Evolutionary conservation across 2,797 vertebrate genomes (phyloP), one percentile per base, ranked within the genome.

Genomic region (Pangasius sanitwongsei): DNA sequence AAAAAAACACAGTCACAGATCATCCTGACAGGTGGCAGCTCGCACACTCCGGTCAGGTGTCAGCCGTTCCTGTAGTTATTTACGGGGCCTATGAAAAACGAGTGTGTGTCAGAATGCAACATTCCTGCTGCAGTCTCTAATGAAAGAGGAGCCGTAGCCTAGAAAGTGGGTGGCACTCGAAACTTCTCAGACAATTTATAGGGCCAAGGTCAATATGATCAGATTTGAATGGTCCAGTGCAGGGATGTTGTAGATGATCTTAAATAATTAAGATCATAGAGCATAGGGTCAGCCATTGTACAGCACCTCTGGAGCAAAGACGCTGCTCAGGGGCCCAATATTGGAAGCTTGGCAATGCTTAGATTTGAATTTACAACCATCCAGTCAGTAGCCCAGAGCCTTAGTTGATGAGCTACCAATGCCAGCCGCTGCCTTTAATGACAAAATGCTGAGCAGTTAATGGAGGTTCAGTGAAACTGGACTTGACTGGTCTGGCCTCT

Each of bases 101-200:
- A 85, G 86, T 69, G 69, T 6, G n/a, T 81, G 74, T 44, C 83
- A 86, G 83, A 81, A 90, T 59, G 87, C 23, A 75, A 93, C 86
- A 93, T 93, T 92, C 88, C 90, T 70, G 77, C 53, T 81, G 41
- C 41, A 87, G 57, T 57, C 57, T 89, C 91, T 92, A 93, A 93
- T 92, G 90, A 91, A 91, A 83, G 63, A 63, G 55, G 85, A 61
- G 87, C 85, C 41, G 11, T 41, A 77, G 85, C 72, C 65, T 53
- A 53, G 48, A 70, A 53, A 55, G n/a, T 53, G 65, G 61, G 61
- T 2, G 61, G 82, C 31, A 41, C 34, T 37, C 59, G 0, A 44
- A 63, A 83, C 13, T 3, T 44, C 81, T 83, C 81, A 28, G n/a
- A 34, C 6, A 53, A 11, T 67, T 84, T 31, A 67, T 0, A 20